A percentile compares a stretch with the other conserved stretches of the same genome.
phyloP scores from a whole-genome alignment of 2,797 vertebrate species.

The Epinephelus awoara region DNA sequence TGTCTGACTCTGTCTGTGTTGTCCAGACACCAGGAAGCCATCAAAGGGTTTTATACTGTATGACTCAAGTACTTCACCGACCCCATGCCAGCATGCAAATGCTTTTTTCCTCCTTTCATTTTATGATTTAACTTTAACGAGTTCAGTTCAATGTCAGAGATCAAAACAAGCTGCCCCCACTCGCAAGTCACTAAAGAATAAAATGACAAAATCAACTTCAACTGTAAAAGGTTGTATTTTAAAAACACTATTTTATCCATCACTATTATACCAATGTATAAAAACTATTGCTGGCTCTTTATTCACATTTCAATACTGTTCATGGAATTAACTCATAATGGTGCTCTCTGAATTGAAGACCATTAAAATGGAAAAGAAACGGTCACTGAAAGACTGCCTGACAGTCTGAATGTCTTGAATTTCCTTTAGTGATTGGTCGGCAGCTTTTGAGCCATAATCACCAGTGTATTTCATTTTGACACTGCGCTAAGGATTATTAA shows the following conservation, averaged over 20 bases:
- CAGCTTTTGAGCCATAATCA: slow-evolving; percentile 53
- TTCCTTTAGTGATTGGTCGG: slow-evolving; percentile 39
- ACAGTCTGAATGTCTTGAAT: slow-evolving; percentile 23
- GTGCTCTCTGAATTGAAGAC: slow-evolving; percentile 34
- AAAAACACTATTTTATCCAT: background rate
- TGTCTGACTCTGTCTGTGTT: slow-evolving; percentile 63
- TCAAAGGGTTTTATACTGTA: slow-evolving; percentile 61
- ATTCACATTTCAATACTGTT: slow-evolving; percentile 18
- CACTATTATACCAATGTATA: slow-evolving; percentile 4
- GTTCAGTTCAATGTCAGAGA: slow-evolving; percentile 19
- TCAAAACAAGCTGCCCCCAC: slow-evolving; percentile 45
- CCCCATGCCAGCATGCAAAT: slow-evolving; percentile 35
- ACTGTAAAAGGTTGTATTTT: background rate
- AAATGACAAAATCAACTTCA: background rate
- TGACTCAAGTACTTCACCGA: slow-evolving; percentile 69
- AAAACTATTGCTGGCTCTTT: slow-evolving; percentile 19
- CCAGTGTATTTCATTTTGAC: slow-evolving; percentile 62
- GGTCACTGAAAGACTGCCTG: slow-evolving; percentile 19
- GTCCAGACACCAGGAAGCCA: slow-evolving; percentile 72
- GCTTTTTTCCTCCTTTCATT: slow-evolving; percentile 25
- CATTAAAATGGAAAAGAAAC: slow-evolving; percentile 36
- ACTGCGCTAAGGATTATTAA: slow-evolving; percentile 55
- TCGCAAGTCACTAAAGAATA: background rate
- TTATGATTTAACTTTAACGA: slow-evolving; percentile 37
- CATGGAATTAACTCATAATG: slow-evolving; percentile 10